Conservation (phyloP, 2,113 vertebrate species). For the Typhlomys cinereus region DNA sequence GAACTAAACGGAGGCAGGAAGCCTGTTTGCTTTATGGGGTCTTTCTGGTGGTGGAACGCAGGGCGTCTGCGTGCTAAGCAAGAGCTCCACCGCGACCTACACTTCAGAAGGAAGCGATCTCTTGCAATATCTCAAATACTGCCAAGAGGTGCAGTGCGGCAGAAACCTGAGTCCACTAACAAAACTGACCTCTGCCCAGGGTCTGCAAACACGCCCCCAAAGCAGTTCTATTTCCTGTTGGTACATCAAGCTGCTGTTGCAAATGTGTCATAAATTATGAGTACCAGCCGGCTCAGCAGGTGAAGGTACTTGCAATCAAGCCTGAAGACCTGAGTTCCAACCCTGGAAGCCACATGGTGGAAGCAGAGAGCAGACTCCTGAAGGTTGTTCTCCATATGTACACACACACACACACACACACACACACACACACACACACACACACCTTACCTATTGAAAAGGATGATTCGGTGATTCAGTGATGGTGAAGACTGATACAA, state of each 20-base stretch:
- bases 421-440: neutral
- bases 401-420: neutral
- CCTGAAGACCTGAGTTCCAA: neutral
- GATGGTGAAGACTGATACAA: neutral
- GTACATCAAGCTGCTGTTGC: neutral
- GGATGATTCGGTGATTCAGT: neutral
- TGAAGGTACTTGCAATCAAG: neutral
- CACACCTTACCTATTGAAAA: neutral
- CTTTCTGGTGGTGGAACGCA: too few relatives aligned
- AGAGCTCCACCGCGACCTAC: neutral
- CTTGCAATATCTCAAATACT: neutral
- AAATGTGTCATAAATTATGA: too few relatives aligned
- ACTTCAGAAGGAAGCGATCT: neutral
- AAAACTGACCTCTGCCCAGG: neutral
- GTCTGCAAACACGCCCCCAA: neutral
- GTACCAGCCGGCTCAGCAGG: too few relatives aligned
- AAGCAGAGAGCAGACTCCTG: neutral
- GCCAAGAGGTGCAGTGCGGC: neutral
- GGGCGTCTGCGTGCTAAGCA: too few relatives aligned
- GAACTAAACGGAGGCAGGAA: neutral
- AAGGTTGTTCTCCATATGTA: neutral
- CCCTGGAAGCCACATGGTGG: neutral
- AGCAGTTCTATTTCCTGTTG: accelerated
- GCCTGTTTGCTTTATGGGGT: neutral
- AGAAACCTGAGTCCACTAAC: neutral